Conservation (phyloP, 2,113 vertebrate species). For the Percina caprodes region DNA sequence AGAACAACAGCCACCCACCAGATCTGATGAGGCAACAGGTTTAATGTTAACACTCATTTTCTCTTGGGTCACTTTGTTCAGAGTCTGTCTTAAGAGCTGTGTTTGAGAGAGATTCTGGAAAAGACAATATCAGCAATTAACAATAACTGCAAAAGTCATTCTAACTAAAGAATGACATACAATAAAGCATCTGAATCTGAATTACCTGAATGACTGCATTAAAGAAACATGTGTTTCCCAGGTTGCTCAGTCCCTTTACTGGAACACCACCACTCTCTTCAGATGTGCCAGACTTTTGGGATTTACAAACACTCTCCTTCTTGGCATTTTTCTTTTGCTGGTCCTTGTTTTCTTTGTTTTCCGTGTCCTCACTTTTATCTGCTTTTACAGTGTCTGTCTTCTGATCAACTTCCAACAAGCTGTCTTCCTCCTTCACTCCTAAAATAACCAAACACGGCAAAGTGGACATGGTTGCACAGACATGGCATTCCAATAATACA, state of each 20-base stretch:
- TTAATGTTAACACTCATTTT: slow-evolving; percentile 84
- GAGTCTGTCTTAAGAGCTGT: slow-evolving; percentile 86
- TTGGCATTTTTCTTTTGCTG: slow-evolving; percentile 81
- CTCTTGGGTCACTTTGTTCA: slow-evolving; percentile 88
- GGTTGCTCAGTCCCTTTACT: slow-evolving; percentile 94
- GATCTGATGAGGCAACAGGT: slow-evolving; percentile 72
- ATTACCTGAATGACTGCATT: slow-evolving; percentile 96
- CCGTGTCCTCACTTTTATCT: slow-evolving; percentile 72
- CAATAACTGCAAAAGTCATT: background rate
- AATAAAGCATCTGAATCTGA: background rate
- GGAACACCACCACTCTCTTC: slow-evolving; percentile 71
- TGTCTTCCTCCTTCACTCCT: slow-evolving; percentile 67
- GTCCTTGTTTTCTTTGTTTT: slow-evolving; percentile 83
- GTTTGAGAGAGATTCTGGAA: slow-evolving; percentile 96
- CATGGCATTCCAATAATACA: background rate
- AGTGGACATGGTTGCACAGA: background rate
- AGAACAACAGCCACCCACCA: slow-evolving; percentile 68
- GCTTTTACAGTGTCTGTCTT: slow-evolving; percentile 36
- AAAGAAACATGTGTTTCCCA: slow-evolving; percentile 98
- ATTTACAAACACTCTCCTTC: slow-evolving; percentile 75
- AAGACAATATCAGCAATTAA: slow-evolving; percentile 20
- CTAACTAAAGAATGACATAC: background rate
- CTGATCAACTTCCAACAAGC: slow-evolving; percentile 41
- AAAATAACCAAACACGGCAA: slow-evolving; percentile 6
- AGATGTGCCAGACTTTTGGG: slow-evolving; percentile 63